Evolutionary conservation across 2,888 invertebrate genomes (phyloP), one percentile per base, ranked within the genome.

Genomic region (Vannuccia rotundouncinata): DNA sequence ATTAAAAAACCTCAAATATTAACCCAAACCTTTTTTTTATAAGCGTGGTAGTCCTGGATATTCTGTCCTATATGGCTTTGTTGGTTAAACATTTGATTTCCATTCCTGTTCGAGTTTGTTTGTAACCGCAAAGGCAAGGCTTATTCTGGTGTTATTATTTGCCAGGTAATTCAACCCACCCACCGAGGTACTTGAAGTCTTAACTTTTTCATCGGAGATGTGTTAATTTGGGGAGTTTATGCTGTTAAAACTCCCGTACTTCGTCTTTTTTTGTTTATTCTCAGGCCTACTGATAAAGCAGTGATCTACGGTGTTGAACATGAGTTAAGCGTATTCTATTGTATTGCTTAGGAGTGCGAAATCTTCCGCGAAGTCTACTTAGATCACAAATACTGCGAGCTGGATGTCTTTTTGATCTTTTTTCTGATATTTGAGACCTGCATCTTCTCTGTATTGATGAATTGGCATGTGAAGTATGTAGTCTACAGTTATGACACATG

Each of bases 381-480:
- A 66, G 66, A 66, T 66, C 66, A 66, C 66, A 22, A 66, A 22
- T 66, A 66, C 66, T 66, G 66, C 66, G 66, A 17, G 66, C 66
- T 66, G 66, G 66, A 22, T 66, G 66, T 66, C 66, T 66, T 66
- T 66, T 66, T 66, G 66, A 66, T 66, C 66, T 22, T 66, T 66
- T 66, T 66, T 66, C 25, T 66, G 22, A 66, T 66, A 66, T 17
- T 17, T 5, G 66, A 66, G 25, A 27, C 66, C 66, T 66, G 66
- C 25, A 66, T 22, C 66, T 66, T 66, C 66, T 66, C 66, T 27
- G 66, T 27, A 66, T 66, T 66, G 66, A 66, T n/a, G 10, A 22
- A 66, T 66, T 66, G 66, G 22, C 66, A 66, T 66, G 66, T 27
- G 66, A 66, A 66, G 22, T 66, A n/a, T 66, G 66, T 66, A 13